Evolutionary conservation across 2,888 invertebrate genomes (phyloP).

Genomic region (Conistra vaccinii): DNA sequence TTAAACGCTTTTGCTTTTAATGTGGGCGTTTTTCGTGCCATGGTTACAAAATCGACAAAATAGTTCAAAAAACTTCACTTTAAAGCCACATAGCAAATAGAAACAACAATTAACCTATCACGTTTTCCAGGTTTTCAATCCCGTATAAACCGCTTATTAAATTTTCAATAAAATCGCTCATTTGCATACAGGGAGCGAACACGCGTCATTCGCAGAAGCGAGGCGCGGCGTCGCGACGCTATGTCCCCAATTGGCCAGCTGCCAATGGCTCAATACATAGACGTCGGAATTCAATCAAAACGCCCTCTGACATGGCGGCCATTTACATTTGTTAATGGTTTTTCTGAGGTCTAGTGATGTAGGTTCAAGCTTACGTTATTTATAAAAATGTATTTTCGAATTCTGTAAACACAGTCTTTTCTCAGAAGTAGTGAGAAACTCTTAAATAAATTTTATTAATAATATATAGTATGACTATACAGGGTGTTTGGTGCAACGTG

Average conservation of each 20-base stretch:
- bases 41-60: background rate
- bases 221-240: conserved; percentile 47
- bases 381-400: background rate
- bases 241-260: conserved; percentile 61
- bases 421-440: background rate
- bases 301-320: conserved; percentile 38
- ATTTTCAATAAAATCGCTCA: conserved; percentile 65
- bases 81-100: conserved; percentile 14
- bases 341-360: conserved; percentile 46
- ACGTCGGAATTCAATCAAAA: conserved; percentile 68
- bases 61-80: conserved; percentile 10
- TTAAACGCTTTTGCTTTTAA: background rate
- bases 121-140: conserved; percentile 47
- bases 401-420: background rate
- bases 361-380: background rate
- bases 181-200: conserved; percentile 61
- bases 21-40: background rate
- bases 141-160: conserved; percentile 63
- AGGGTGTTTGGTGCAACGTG: too few species aligned
- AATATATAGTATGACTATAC: too few species aligned
- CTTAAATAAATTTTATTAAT: too few species aligned
- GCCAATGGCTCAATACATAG: conserved; percentile 64
- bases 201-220: conserved; percentile 61
- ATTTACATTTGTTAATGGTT: conserved; percentile 64
- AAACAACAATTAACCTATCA: conserved; percentile 46